A percentile compares a stretch with the other conserved stretches of the same genome.
Evolutionary conservation across 2,888 invertebrate species (phyloP).

Genomic region (Drepanosiphum platanoidis): DNA sequence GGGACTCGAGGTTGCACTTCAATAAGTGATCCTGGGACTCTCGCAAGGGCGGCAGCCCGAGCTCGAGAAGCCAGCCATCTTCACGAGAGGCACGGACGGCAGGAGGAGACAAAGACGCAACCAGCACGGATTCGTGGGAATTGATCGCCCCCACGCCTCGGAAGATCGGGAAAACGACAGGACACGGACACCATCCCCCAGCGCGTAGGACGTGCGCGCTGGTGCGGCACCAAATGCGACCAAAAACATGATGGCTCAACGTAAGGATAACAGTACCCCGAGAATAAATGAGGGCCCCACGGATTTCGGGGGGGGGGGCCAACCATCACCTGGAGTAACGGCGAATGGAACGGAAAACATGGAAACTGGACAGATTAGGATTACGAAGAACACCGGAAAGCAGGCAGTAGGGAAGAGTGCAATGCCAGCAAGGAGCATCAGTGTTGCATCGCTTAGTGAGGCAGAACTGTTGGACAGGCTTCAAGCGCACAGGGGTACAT

Average conservation of each 20-base stretch:
- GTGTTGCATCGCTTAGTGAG: not conserved
- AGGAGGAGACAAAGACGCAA: not conserved
- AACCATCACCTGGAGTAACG: not conserved
- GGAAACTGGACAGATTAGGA: not conserved
- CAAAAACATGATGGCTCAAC: not conserved
- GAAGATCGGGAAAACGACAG: not conserved
- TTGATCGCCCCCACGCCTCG: slow-evolving; percentile 1
- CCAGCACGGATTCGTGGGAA: not conserved
- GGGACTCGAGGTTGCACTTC: not conserved
- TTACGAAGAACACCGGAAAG: not conserved
- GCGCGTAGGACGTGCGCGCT: not conserved
- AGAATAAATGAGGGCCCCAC: not conserved
- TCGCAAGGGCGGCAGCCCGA: not conserved
- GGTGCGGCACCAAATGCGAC: not conserved
- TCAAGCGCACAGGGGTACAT: not conserved
- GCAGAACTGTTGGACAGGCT: not conserved
- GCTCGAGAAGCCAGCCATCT: not conserved
- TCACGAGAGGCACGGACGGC: not conserved
- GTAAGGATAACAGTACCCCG: not conserved
- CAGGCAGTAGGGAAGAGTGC: not conserved
- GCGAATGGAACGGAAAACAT: not conserved
- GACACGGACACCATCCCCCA: not conserved
- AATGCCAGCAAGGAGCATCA: not conserved
- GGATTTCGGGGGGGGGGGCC: not conserved
- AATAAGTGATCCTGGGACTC: not conserved